Base-by-base conservation (phyloP, 37 sponge, comb jelly and placozoan species). In the Tethya wilhelma region DNA sequence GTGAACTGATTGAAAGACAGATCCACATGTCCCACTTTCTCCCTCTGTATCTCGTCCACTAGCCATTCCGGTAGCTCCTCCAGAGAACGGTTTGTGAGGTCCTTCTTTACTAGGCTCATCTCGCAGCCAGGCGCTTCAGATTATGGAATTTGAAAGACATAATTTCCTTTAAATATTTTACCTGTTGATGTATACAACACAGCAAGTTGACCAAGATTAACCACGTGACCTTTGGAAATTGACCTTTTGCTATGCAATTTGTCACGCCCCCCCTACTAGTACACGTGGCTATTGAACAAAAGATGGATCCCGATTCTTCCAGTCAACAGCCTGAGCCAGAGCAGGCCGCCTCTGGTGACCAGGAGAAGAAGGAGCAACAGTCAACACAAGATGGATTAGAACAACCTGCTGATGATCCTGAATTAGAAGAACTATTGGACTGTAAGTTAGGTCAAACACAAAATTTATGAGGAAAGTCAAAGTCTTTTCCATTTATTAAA, bases 401-500 rank as follows among this genome's bases (percentile, higher is more conserved):
- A n/a, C 22, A 30, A 23, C n/a, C n/a, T 6, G 75, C 30, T 25
- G 77, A 78, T 53, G 92, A 91, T 58, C 79, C 63, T 25, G 92
- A 91, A n/a, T 73, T 91, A 42, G 92, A 91, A 14, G 74, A 83
- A 4, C 73, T 91, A 26, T 63, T 91, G 25, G 84, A 87, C 36
- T 30, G 78, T 77, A 64, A 29, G 65, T 64, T n/a, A n/a, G n/a
- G n/a, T n/a, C 23, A 60, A 60, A 9, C 19, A 64, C 8, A 31
- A 29, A 29, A 4, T 19, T 2, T 49, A 49, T 14, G n/a, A n/a
- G n/a, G n/a, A n/a, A n/a, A n/a, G n/a, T n/a, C n/a, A n/a, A n/a
- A n/a, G 3, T 43, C n/a, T 23, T 64, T 73, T 34, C 67, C 57
- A n/a, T n/a, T n/a, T n/a, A n/a, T n/a, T n/a, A n/a, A n/a, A n/a